Percentiles rank a stretch among this genome's conserved stretches.
These are phyloP conservation scores for Syngnathoides biaculeatus DNA, from an alignment of 2,113 vertebrate genomes.

Conservation along the genomic window DNA sequence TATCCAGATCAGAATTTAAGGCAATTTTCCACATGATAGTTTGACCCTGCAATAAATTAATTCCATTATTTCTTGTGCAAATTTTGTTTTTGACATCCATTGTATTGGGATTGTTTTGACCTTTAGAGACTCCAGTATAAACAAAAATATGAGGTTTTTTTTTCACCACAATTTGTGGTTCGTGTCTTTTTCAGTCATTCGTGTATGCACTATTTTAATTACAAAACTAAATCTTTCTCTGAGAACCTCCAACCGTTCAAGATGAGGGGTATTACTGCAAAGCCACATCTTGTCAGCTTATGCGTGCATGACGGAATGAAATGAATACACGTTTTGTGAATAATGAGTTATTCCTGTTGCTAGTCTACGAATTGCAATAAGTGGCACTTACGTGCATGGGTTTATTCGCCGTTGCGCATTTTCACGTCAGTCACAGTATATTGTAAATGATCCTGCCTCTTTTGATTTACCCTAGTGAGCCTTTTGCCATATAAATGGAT, in stretches of 20 bases:
- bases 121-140: no score
- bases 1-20: no score
- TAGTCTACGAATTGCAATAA: background rate
- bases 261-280: constrained; percentile 3
- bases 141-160: background rate
- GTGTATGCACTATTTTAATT: background rate
- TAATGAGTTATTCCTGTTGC: constrained; percentile 1
- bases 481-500: no score
- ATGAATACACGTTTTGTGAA: constrained; percentile 3
- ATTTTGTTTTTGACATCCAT: no score
- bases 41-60: no score
- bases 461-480: background rate
- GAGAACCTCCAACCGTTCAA: background rate
- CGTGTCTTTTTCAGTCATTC: background rate
- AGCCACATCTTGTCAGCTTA: background rate
- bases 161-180: background rate
- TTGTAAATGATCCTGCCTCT: background rate
- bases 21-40: no score
- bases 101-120: no score
- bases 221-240: background rate
- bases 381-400: background rate
- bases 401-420: background rate
- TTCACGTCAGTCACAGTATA: background rate
- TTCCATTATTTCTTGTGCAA: no score
- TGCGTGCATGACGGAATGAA: constrained; percentile 6